Percentiles rank a stretch among this genome's conserved stretches.
Evolutionary conservation across 2,888 invertebrate genomes (phyloP).

Genomic region (Rotaria socialis): DNA sequence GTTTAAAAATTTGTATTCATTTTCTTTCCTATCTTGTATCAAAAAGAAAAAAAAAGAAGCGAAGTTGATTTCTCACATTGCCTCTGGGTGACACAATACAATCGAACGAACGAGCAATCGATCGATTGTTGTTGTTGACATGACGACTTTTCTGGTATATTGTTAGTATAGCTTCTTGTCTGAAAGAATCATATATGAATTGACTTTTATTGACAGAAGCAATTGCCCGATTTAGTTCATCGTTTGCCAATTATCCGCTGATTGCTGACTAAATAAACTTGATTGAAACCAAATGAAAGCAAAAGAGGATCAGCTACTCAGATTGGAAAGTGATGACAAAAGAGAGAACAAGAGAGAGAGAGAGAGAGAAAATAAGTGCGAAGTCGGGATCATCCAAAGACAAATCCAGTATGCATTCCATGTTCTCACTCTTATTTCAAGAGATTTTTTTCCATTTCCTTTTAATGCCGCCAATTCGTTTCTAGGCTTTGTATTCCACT

Average conservation of each 20-base stretch:
- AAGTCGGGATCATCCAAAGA: conserved; percentile 6
- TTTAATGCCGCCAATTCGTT: neutral
- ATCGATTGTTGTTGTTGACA: conserved; percentile 14
- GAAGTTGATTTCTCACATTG: neutral
- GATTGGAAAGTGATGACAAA: neutral
- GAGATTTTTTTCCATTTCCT: conserved; percentile 14
- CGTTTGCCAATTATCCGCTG: conserved; percentile 14
- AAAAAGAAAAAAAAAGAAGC: neutral
- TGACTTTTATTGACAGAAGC: neutral
- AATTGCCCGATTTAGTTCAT: conserved; percentile 14
- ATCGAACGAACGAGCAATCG: too few relatives aligned
- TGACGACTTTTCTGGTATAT: conserved; percentile 8
- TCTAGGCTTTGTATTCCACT: neutral
- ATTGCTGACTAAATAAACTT: conserved; percentile 2
- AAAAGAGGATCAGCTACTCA: neutral
- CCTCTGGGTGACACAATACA: neutral
- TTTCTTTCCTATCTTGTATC: neutral
- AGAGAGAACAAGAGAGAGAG: too few relatives aligned
- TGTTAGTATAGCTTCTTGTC: conserved; percentile 14
- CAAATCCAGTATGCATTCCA: neutral
- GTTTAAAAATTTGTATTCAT: neutral
- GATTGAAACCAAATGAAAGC: neutral
- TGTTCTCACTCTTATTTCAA: conserved; percentile 14
- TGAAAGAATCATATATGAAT: conserved; percentile 6
- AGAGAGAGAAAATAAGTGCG: neutral